phyloP scores from a whole-genome alignment of 2,888 invertebrate species.

The Crioceris asparagi region DNA sequence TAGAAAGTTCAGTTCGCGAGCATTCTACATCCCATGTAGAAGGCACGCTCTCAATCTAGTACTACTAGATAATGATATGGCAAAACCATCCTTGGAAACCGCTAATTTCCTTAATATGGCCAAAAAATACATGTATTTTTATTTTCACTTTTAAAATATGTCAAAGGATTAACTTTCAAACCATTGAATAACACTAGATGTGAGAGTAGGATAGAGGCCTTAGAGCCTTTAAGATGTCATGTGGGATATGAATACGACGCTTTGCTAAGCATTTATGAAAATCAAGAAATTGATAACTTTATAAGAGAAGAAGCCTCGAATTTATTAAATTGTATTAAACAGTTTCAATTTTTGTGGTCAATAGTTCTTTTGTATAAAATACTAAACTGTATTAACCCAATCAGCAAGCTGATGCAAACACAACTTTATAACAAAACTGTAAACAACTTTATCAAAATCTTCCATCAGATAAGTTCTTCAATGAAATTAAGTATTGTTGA shows the following conservation, averaged over 20 bases:
- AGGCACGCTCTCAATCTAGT: constrained; percentile 19
- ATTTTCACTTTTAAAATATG: constrained; percentile 9
- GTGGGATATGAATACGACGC: neutral
- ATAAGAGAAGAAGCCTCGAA: neutral
- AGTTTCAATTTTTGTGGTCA: constrained; percentile 2
- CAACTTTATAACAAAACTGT: too few relatives aligned
- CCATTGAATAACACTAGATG: constrained; percentile 13
- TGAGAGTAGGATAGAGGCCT: constrained; percentile 2
- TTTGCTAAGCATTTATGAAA: neutral
- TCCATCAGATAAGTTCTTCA: too few relatives aligned
- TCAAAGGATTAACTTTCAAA: constrained; percentile 18
- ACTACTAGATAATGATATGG: constrained; percentile 24
- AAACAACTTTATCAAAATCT: too few relatives aligned
- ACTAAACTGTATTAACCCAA: neutral
- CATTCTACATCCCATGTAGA: neutral
- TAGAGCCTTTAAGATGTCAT: neutral
- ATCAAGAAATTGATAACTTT: neutral
- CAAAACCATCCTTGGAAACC: constrained; percentile 15
- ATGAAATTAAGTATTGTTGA: too few relatives aligned
- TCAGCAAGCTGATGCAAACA: constrained; percentile 1
- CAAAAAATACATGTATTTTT: constrained; percentile 21
- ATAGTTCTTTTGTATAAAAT: constrained; percentile 3
- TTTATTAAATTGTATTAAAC: neutral
- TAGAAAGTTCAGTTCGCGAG: neutral
- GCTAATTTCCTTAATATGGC: constrained; percentile 13